phyloP scores from a whole-genome alignment of 2,888 invertebrate species.

The Cephonodes hylas region DNA sequence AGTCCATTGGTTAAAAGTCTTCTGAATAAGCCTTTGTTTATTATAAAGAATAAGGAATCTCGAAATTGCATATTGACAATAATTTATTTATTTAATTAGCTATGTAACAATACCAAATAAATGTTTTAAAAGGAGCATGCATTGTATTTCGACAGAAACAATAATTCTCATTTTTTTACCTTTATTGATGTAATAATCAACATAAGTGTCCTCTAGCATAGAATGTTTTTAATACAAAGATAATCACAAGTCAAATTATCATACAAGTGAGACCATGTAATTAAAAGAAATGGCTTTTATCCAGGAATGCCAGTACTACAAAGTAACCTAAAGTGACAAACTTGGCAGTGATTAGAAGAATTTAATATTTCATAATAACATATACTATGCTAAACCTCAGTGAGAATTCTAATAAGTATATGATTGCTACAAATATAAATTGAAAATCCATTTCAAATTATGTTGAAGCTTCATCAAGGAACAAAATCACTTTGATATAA shows the following conservation, averaged over 20 bases:
- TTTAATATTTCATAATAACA: conserved; percentile 29
- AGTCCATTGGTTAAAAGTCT: background rate
- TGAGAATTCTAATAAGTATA: conserved; percentile 7
- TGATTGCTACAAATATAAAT: conserved; percentile 16
- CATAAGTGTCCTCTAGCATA: conserved; percentile 73
- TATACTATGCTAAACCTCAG: conserved; percentile 18
- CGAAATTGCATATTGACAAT: conserved; percentile 47
- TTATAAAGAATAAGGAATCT: conserved; percentile 30
- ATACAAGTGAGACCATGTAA: conserved; percentile 76
- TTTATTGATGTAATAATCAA: conserved; percentile 75
- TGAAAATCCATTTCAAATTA: conserved; percentile 57
- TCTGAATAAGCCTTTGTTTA: conserved; percentile 22
- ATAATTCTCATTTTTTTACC: conserved; percentile 49
- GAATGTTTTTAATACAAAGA: conserved; percentile 69
- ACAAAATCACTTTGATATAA: conserved; percentile 66
- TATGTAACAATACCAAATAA: conserved; percentile 28
- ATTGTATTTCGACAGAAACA: conserved; percentile 38
- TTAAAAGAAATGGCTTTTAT: conserved; percentile 64
- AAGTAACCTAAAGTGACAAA: conserved; percentile 44
- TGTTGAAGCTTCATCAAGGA: conserved; percentile 60
- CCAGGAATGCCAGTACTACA: conserved; percentile 61
- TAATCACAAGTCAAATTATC: conserved; percentile 74
- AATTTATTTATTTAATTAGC: conserved; percentile 41
- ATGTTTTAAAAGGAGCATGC: conserved; percentile 19
- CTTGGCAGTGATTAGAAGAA: conserved; percentile 68